Evolutionary conservation across 2,113 vertebrate genomes (phyloP).

Genomic region (Uropsilus gracilis): DNA sequence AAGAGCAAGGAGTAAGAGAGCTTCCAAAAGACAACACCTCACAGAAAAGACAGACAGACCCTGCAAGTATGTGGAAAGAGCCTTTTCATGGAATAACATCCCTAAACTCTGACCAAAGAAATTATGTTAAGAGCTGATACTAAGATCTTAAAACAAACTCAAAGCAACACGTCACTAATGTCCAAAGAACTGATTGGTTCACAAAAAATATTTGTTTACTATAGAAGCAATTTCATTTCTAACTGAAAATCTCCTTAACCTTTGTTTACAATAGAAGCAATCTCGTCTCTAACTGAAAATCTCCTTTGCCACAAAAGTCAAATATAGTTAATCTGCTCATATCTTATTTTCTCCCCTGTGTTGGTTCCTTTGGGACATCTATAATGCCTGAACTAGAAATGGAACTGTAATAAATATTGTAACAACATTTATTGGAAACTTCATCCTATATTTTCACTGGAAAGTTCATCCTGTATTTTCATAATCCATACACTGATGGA

Average conservation of each 20-base stretch:
- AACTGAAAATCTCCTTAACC: conserved; percentile 27
- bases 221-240: background rate
- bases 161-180: background rate
- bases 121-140: background rate
- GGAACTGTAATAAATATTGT: background rate
- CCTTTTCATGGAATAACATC: background rate
- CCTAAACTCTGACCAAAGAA: background rate
- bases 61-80: background rate
- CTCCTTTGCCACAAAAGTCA: conserved; percentile 26
- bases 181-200: background rate
- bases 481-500: background rate
- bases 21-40: background rate
- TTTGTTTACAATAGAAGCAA: conserved; percentile 16
- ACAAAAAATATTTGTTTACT: conserved; percentile 19
- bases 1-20: background rate
- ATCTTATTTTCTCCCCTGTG: background rate
- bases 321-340: conserved; percentile 4
- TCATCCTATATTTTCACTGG: background rate
- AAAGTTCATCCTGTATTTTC: background rate
- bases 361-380: background rate
- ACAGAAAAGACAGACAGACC: background rate
- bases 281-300: background rate
- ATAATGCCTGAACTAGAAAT: background rate
- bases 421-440: background rate
- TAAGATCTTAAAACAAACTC: background rate